Base-by-base conservation (phyloP, 2,113 vertebrate species). In the Marmota flaviventris region DNA sequence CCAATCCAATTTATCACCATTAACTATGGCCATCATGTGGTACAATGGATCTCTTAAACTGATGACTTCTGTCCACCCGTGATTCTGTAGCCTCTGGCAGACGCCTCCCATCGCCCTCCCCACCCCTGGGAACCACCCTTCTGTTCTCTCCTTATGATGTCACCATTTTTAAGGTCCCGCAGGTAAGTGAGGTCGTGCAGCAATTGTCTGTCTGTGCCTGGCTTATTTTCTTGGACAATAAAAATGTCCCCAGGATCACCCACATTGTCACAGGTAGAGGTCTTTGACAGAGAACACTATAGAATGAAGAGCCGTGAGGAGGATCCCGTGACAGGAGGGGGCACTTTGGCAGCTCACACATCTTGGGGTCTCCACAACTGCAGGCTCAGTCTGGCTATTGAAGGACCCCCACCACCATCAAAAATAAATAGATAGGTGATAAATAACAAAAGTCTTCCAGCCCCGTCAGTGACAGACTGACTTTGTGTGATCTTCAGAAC, bases 281-380 rank as follows among this genome's bases (percentile, higher is more conserved):
- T 42, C 4, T 2, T 65, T 72, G 34, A 0, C 56, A 73, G 61
- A 91, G n/a, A 61, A 7, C 42, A 32, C 72, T 12, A 3, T 20
- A 45, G 58, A 34, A 51, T 22, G 16, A 37, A 69, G 63, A 32
- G 1, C 42, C 8, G 0, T 0, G 2, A 73, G 32, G 73, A 18
- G 25, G 18, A 20, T 4, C 39, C 32, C 22, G 2, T 5, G 37
- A 20, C 4, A 14, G 77, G 34, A 22, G 11, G 70, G 39, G 22
- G 34, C 7, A 1, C 65, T 34, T 58, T 32, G 25, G 51, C 20
- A 5, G n/a, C 72, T 65, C 34, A 25, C 37, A 13, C 13, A 37
- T 22, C 48, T 45, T 16, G 32, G 45, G 32, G 34, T 69, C 65
- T 86, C 81, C 1, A 2, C 14, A 10, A 10, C 17, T 11, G 10